Evolutionary conservation across 2,888 invertebrate species (phyloP).

Genomic region (Papilio elwesi): DNA sequence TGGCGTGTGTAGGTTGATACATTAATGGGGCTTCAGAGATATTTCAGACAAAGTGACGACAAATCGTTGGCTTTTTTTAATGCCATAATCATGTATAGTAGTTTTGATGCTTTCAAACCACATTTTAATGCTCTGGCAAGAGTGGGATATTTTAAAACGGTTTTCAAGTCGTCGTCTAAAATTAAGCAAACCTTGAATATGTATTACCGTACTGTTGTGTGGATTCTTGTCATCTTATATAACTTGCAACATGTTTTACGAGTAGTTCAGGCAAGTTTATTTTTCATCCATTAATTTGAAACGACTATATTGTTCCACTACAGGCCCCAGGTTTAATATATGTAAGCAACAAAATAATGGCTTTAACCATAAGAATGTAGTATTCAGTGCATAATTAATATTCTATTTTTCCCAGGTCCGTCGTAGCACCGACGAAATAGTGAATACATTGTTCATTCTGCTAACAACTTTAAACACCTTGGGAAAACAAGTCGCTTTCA

Average conservation of each 20-base stretch:
- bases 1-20: slow-evolving; percentile 18
- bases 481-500: slow-evolving; percentile 67
- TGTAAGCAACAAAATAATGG: too few species aligned
- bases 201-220: slow-evolving; percentile 54
- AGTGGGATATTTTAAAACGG: slow-evolving; percentile 67
- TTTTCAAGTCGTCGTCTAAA: slow-evolving; percentile 51
- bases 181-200: slow-evolving; percentile 54
- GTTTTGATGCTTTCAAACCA: slow-evolving; percentile 60
- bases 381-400: not conserved
- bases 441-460: slow-evolving; percentile 69
- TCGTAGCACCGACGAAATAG: slow-evolving; percentile 61
- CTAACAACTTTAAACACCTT: slow-evolving; percentile 68
- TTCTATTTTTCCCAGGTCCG: slow-evolving; percentile 56
- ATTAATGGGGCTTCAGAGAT: slow-evolving; percentile 4
- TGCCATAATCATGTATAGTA: slow-evolving; percentile 40
- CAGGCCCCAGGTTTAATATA: too few species aligned
- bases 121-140: slow-evolving; percentile 66
- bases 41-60: slow-evolving; percentile 20
- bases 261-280: slow-evolving; percentile 60
- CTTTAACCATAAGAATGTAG: too few species aligned
- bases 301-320: too few species aligned
- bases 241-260: slow-evolving; percentile 69
- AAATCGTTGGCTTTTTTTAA: not conserved
- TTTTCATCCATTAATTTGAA: not conserved
- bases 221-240: slow-evolving; percentile 58